Percentiles rank a stretch among this genome's conserved stretches.
Evolutionary conservation across 2,888 invertebrate species (phyloP).

Genomic region (Drosophila mimetica): DNA sequence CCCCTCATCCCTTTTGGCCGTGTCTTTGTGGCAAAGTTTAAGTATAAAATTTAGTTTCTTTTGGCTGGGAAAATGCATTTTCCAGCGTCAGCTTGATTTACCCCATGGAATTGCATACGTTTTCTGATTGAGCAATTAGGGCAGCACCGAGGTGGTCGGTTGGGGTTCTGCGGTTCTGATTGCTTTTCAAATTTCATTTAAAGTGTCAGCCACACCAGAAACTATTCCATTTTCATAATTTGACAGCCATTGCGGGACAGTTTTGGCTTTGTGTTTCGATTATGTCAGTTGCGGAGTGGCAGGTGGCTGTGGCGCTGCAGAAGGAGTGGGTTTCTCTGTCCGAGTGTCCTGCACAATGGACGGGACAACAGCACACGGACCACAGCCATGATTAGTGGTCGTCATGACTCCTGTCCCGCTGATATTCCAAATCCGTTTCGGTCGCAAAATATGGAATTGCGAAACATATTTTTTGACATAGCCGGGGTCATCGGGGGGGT

Average conservation of each 20-base stretch:
- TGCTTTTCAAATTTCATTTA: slow-evolving; percentile 63
- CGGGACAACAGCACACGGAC: slow-evolving; percentile 43
- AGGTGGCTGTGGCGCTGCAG: neutral
- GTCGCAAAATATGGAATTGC: slow-evolving; percentile 18
- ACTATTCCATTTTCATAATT: slow-evolving; percentile 73
- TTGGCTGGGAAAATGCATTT: slow-evolving; percentile 45
- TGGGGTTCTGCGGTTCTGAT: slow-evolving; percentile 17
- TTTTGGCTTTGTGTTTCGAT: slow-evolving; percentile 20
- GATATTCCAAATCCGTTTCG: slow-evolving; percentile 8
- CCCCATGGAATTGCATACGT: slow-evolving; percentile 76
- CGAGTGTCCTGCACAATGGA: slow-evolving; percentile 30
- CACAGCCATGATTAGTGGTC: slow-evolving; percentile 75
- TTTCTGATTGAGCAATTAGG: slow-evolving; percentile 77
- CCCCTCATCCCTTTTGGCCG: slow-evolving; percentile 12
- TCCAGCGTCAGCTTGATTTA: slow-evolving; percentile 56
- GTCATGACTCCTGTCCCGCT: slow-evolving; percentile 65
- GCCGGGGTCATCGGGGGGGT: neutral
- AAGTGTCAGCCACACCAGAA: slow-evolving; percentile 69
- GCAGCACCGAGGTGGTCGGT: slow-evolving; percentile 14
- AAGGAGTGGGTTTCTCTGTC: neutral
- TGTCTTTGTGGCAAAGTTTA: slow-evolving; percentile 55
- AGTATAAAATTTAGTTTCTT: slow-evolving; percentile 59
- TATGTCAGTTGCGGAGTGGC: slow-evolving; percentile 9
- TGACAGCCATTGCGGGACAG: slow-evolving; percentile 54
- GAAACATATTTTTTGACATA: neutral